phyloP scores from a whole-genome alignment of 2,888 invertebrate species.

The Pilophorus perplexus region DNA sequence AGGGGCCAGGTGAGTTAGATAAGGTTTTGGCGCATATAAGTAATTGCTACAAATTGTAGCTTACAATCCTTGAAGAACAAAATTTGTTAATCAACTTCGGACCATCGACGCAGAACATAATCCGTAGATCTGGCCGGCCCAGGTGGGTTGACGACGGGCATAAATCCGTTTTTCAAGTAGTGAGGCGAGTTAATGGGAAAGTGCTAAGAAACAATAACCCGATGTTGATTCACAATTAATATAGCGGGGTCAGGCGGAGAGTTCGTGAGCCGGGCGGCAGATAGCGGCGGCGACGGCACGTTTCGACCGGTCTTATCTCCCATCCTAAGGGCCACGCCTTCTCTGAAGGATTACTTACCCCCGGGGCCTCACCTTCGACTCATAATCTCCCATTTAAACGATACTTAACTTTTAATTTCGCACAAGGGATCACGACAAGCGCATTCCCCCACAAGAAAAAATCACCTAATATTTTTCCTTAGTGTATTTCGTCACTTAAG shows the following conservation, averaged over 20 bases:
- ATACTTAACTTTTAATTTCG: constrained; percentile 30
- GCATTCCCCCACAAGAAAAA: no score
- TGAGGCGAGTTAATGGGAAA: constrained; percentile 24
- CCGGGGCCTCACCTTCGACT: background rate
- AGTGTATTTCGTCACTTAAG: no score
- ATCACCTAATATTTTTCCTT: no score
- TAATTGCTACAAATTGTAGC: no score
- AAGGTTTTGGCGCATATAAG: no score
- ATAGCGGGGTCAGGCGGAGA: constrained; percentile 3
- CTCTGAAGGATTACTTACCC: constrained; percentile 8
- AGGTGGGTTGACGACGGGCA: no score
- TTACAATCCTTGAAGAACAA: no score
- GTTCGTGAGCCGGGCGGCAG: constrained; percentile 11
- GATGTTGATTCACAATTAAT: constrained; percentile 27
- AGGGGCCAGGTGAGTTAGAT: no score
- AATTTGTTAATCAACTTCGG: no score
- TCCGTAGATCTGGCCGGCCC: no score
- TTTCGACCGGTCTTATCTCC: constrained; percentile 5
- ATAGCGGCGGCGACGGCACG: constrained; percentile 20
- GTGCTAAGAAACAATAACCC: constrained; percentile 27
- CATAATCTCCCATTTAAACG: constrained; percentile 19
- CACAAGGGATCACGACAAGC: background rate
- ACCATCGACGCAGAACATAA: no score
- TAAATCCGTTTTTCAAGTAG: constrained; percentile 26
- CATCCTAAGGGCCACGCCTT: constrained; percentile 6